These are phyloP conservation scores for Phyllotis vaccarum DNA, from an alignment of 2,797 vertebrate species.

Conservation along the genomic window DNA sequence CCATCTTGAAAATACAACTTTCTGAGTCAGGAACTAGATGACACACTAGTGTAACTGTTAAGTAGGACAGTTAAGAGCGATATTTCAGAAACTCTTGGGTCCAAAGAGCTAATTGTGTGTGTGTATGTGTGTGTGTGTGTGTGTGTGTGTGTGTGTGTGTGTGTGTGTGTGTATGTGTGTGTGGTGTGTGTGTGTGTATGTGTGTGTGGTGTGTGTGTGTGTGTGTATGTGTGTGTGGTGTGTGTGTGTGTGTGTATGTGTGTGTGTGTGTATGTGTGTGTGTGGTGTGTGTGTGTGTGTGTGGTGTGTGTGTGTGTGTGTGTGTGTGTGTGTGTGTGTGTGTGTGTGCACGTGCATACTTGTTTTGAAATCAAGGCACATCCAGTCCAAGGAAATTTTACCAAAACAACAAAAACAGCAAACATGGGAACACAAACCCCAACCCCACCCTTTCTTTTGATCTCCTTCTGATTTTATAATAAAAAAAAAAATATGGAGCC, in stretches of 20 bases:
- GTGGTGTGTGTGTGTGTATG: too few relatives aligned
- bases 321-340: background rate
- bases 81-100: background rate
- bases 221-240: too few relatives aligned
- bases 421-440: background rate
- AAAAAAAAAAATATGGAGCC: background rate
- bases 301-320: too few relatives aligned
- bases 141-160: background rate
- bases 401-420: background rate
- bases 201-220: background rate
- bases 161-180: background rate
- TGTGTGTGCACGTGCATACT: too few relatives aligned
- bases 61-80: background rate
- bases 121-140: background rate
- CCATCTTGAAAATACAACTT: background rate
- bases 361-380: background rate
- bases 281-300: background rate
- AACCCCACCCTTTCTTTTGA: slow-evolving; percentile 30
- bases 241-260: background rate
- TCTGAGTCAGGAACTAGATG: background rate
- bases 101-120: background rate
- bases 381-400: background rate
- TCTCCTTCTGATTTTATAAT: background rate
- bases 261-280: background rate
- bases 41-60: background rate